Base-by-base conservation (phyloP, 2,888 invertebrate genomes). In the Ecliptopera silaceata region DNA sequence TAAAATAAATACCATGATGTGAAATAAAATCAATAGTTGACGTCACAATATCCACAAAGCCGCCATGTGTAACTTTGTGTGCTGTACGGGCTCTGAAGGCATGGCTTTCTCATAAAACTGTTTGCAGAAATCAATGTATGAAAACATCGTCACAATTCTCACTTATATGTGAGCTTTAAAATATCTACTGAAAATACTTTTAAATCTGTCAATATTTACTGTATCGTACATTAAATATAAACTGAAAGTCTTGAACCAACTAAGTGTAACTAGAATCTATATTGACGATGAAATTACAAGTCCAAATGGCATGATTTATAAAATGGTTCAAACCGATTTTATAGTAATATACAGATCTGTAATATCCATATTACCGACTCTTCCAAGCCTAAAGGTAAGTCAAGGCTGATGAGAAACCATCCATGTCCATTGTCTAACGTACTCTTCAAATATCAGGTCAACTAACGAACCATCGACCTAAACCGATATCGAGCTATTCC, bases 401-500 rank as follows among this genome's bases (percentile, higher is more conserved):
- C 15, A 13, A 36, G 10, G 15, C 10, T 36, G 10, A 36, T 15
- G 15, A 36, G 15, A 36, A 36, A 15, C 13, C 13, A 34, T 6
- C 34, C 41, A 42, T 26, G 42, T 8, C 22, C 12, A n/a, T n/a
- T 18, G 39, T 18, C 10, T 39, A 8, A 11, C 3, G n/a, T 26
- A 26, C 42, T 12, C 12, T 3, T 13, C 13, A 8, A 26, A 13
- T 22, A 42, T 22, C 13, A 3, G 36, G 15, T 36, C 15, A 36
- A 26, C 10, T 31, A 31, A 47, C 44, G 31, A 44, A 44, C 10
- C 42, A 31, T 44, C 29, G 39, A 46, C 51, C 31, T 29, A 43
- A 51, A 12, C 51, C 57, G 45, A 53, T 58, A 34, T 32, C 34
- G 32, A 15, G 49, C 46, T 43, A 45, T 55, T 49, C 68, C 70